Base-by-base conservation (phyloP, 2,888 invertebrate species). In the Xestia ashworthii region DNA sequence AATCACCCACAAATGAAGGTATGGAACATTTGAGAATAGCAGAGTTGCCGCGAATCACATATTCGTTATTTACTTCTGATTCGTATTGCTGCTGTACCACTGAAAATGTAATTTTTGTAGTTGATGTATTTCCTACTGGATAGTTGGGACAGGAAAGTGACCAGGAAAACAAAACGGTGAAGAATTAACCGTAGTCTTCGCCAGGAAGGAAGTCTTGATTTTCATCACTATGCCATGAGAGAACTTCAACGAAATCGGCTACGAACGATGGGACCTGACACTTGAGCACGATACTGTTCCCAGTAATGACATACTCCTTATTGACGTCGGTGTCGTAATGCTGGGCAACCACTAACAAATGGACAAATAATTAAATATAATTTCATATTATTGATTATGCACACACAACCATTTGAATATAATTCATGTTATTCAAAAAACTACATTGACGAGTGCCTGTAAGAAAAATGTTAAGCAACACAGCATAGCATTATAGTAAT, bases 1-100 rank as follows among this genome's bases (percentile, higher is more conserved):
- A 99, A 96, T 99, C 99, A 82, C 98, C 98, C 82, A 99, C 99
- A 96, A 99, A 99, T 83, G 98, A 98, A 71, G 99, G 99, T 91
- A 99, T 98, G 90, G 98, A 98, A 97, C 99, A 99, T 96, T 98
- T 99, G 91, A 99, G 97, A 86, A 99, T 98, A 82, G 98, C 99
- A 90, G 98, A 98, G 95, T 99, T 99, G 89, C 99, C 99, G 89
- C 98, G 98, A 92, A 99, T 99, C 77, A 98, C 98, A 95, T 99
- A 98, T 94, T 99, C 99, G 96, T 99, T 98, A 96, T 98, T 98
- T 89, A 99, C 99, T 97, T 99, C 99, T 84, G 98, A 98, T 95
- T 98, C 98, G 96, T 99, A 99, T 95, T 98, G 98, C 94, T 99
- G 99, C 93, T 98, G 98, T 91, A 99, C 99, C 96, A 99, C 99